Evolutionary conservation across 2,888 invertebrate species (phyloP).

Genomic region (Fissipunctia ypsillon): DNA sequence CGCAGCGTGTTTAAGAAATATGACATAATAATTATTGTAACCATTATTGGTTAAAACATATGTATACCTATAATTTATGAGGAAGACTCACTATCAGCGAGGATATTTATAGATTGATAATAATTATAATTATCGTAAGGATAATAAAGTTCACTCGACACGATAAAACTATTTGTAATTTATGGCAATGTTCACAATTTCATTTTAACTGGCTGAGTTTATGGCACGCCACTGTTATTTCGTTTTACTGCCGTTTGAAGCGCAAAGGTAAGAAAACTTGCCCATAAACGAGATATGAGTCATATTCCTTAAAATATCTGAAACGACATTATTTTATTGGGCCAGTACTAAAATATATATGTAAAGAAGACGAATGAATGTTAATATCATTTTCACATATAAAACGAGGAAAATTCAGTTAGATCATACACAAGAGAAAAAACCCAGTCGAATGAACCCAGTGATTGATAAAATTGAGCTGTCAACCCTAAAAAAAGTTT

Average conservation of each 20-base stretch:
- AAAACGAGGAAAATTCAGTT: neutral
- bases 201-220: slow-evolving; percentile 21
- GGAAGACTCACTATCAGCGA: slow-evolving; percentile 7
- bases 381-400: slow-evolving; percentile 21
- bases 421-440: slow-evolving; percentile 23
- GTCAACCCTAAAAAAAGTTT: slow-evolving; percentile 50
- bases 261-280: slow-evolving; percentile 41
- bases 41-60: neutral
- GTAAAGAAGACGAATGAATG: slow-evolving; percentile 9
- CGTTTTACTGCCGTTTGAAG: slow-evolving; percentile 37
- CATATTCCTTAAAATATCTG: slow-evolving; percentile 26
- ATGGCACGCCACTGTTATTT: slow-evolving; percentile 14
- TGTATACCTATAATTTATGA: neutral
- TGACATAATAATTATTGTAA: no score
- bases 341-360: neutral
- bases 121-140: slow-evolving; percentile 13
- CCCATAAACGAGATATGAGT: slow-evolving; percentile 38
- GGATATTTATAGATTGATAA: slow-evolving; percentile 22
- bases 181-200: slow-evolving; percentile 2
- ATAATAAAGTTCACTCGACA: slow-evolving; percentile 10
- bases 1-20: slow-evolving; percentile 8
- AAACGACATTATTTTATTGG: slow-evolving; percentile 25
- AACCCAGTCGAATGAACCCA: slow-evolving; percentile 31
- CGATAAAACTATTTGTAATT: slow-evolving; percentile 19
- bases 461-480: slow-evolving; percentile 51